Percentiles rank a stretch among this genome's conserved stretches.
Evolutionary conservation across 2,113 vertebrate genomes (phyloP).

Genomic region (Ptilorrhoa leucosticta): DNA sequence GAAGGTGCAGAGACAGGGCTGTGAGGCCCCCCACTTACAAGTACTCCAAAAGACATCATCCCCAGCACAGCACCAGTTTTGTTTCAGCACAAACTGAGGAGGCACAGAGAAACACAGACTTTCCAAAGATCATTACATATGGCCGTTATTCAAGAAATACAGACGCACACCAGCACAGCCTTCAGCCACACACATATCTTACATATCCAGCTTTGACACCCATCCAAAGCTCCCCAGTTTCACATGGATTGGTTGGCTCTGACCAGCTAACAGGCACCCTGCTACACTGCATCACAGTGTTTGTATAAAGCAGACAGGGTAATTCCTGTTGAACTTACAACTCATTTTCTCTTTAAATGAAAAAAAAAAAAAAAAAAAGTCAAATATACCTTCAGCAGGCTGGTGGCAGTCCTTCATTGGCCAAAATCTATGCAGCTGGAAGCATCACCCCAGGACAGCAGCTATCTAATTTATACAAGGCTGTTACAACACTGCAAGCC

Average conservation of each 20-base stretch:
- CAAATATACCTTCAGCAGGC: conserved; percentile 5
- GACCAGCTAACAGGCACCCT: background rate
- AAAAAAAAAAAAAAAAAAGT: background rate
- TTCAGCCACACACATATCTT: background rate
- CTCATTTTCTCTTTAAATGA: background rate
- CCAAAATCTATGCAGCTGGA: background rate
- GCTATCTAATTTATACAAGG: conserved; percentile 31
- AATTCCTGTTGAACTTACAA: background rate
- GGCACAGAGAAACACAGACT: background rate
- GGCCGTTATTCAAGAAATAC: background rate
- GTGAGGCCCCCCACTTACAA: background rate
- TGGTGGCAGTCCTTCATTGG: conserved; percentile 14
- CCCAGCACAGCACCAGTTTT: background rate
- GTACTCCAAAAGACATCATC: background rate
- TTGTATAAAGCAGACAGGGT: background rate
- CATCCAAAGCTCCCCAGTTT: background rate
- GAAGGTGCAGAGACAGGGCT: background rate
- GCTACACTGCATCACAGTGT: background rate
- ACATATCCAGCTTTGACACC: background rate
- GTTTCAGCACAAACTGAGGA: background rate
- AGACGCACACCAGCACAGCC: background rate
- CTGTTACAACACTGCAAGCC: conserved; percentile 19
- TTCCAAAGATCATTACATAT: background rate
- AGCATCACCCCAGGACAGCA: background rate
- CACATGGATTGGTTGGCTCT: background rate